Evolutionary conservation across 2,113 vertebrate species (phyloP), one percentile per base, ranked within the genome.

Genomic region (Saccopteryx bilineata): DNA sequence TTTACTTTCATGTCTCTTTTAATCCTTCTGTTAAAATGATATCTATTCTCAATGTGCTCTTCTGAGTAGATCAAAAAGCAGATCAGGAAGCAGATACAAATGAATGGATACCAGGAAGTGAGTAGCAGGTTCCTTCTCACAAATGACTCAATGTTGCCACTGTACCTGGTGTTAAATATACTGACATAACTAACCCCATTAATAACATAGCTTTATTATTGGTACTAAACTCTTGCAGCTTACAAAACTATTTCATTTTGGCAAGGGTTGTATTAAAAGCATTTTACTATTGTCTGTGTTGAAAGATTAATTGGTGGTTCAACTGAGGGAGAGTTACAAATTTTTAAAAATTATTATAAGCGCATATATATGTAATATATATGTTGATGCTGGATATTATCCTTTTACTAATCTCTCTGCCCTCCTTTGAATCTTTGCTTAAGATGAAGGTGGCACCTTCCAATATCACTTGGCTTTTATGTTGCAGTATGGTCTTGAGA

Each of bases 71-170:
- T 98, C 95, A 0, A 26, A 98, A 97, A 97, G 87, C 90, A 97
- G 93, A 97, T 96, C 96, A 97, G 91, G 97, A 96, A 75, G 93
- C 90, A 98, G 97, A 97, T 90, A 97, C 97, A 97, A 97, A 96
- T 93, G 98, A 98, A 97, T 97, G 96, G 89, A 19, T 94, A 93
- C 86, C 95, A 96, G 97, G 97, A 98, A 98, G 98, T 98, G 98
- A 98, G 98, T 98, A 98, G 96, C 23, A 97, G 97, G 94, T 90
- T 95, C 88, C 96, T 98, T 97, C 81, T 76, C 86, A 91, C 89
- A 95, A 94, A 90, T 82, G 69, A 86, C 96, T 97, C 85, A 89
- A 54, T 85, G 89, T 88, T 98, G 83, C 86, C 52, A 71, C 84
- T 87, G n/a, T 85, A 66, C 17, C 80, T 17, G 88, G 78, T 90